A percentile compares a stretch with the other conserved stretches of the same genome.
These are phyloP conservation scores for Sphaeridia pumilis DNA, from an alignment of 2,888 invertebrate species.

Conservation along the genomic window DNA sequence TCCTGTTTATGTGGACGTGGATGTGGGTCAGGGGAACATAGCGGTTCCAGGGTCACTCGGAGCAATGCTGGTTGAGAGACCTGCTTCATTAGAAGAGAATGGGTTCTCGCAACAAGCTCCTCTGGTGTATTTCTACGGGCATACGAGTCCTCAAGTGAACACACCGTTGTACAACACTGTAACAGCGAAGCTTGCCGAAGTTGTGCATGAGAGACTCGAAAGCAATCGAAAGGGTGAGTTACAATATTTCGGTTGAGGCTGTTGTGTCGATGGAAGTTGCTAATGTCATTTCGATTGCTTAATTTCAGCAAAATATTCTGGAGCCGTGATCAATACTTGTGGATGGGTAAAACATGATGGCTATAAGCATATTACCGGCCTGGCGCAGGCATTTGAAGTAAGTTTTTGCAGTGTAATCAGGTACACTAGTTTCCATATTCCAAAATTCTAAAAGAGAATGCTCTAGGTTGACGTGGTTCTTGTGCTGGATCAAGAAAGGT, in stretches of 20 bases:
- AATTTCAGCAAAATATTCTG: conserved; percentile 67
- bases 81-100: conserved; percentile 77
- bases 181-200: conserved; percentile 71
- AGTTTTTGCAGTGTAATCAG: conserved; percentile 14
- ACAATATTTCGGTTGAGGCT: conserved; percentile 1
- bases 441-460: not conserved
- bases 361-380: conserved; percentile 72
- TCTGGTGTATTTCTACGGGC: conserved; percentile 85
- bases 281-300: conserved; percentile 20
- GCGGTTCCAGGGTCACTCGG: conserved; percentile 87
- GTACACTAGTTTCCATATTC: not conserved
- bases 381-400: conserved; percentile 83
- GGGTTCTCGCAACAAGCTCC: conserved; percentile 91
- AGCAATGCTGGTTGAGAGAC: conserved; percentile 78
- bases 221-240: conserved; percentile 70
- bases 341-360: conserved; percentile 93
- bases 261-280: no score
- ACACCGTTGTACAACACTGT: conserved; percentile 70
- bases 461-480: conserved; percentile 66
- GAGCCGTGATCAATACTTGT: conserved; percentile 92
- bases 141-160: conserved; percentile 64
- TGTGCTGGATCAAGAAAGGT: conserved; percentile 88
- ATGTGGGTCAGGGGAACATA: conserved; percentile 88
- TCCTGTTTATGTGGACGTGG: conserved; percentile 87
- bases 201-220: conserved; percentile 69